Percentiles rank a stretch among this genome's conserved stretches.
phyloP scores from a whole-genome alignment of 2,888 invertebrate genomes.

The Chloromyia formosa region DNA sequence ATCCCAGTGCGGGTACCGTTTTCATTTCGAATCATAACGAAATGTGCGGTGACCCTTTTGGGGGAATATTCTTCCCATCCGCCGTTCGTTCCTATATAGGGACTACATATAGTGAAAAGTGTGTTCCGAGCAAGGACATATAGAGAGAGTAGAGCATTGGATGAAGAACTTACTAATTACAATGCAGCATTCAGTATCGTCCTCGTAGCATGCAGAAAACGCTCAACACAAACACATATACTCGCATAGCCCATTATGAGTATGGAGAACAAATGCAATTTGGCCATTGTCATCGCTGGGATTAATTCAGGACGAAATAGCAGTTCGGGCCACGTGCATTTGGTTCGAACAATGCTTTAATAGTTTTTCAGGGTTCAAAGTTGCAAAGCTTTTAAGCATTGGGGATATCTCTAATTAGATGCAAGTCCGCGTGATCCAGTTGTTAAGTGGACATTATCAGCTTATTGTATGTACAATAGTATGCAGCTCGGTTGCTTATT shows the following conservation, averaged over 20 bases:
- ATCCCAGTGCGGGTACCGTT: not conserved
- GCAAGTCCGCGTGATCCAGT: slow-evolving; percentile 10
- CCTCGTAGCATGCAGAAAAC: not conserved
- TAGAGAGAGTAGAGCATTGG: not conserved
- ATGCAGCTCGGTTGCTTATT: too few relatives aligned
- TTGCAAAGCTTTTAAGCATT: slow-evolving; percentile 12
- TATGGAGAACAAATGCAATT: slow-evolving; percentile 8
- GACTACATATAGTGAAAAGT: too few relatives aligned
- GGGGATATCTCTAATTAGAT: slow-evolving; percentile 8
- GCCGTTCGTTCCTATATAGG: too few relatives aligned
- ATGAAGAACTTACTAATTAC: slow-evolving; percentile 25
- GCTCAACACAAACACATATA: not conserved
- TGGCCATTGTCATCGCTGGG: slow-evolving; percentile 22
- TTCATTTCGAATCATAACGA: slow-evolving; percentile 24
- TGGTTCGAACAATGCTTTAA: not conserved
- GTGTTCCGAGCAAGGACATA: too few relatives aligned
- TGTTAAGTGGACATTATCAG: not conserved
- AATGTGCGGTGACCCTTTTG: not conserved
- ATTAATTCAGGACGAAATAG: slow-evolving; percentile 15
- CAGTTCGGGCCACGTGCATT: slow-evolving; percentile 24
- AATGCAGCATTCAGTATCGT: slow-evolving; percentile 7
- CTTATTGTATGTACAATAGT: too few relatives aligned
- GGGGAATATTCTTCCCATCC: not conserved
- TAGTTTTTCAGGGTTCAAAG: slow-evolving; percentile 8
- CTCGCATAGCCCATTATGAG: not conserved